Conservation (phyloP, 2,888 invertebrate genomes). For the Scaptomyza caliginosa region DNA sequence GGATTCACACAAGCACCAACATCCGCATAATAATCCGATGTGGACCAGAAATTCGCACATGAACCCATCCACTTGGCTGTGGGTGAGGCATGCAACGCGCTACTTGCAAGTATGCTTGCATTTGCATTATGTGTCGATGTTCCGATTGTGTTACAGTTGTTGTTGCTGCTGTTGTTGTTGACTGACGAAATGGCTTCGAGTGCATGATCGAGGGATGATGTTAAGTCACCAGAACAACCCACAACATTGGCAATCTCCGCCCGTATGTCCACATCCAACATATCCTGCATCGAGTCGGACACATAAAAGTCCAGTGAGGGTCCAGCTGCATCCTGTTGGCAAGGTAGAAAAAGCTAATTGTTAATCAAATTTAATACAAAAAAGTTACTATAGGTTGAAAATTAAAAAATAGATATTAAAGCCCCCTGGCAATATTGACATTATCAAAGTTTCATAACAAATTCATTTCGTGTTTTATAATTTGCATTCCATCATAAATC, state of each 20-base stretch:
- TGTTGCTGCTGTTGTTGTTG: conserved; percentile 60
- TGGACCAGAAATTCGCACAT: conserved; percentile 78
- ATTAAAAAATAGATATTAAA: too few relatives aligned
- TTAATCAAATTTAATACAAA: too few relatives aligned
- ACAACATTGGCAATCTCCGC: conserved; percentile 92
- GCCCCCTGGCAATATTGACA: background rate
- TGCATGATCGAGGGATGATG: conserved; percentile 84
- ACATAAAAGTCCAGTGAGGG: conserved; percentile 87
- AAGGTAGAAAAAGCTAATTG: conserved; percentile 19
- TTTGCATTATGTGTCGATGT: conserved; percentile 56
- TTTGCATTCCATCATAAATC: background rate
- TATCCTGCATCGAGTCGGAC: conserved; percentile 92
- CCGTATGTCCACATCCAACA: conserved; percentile 95
- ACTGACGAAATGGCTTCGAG: conserved; percentile 81
- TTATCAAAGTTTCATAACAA: background rate
- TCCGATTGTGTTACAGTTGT: conserved; percentile 20
- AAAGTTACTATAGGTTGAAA: too few relatives aligned
- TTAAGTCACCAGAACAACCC: conserved; percentile 89
- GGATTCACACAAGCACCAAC: conserved; percentile 91
- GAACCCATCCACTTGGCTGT: conserved; percentile 75
- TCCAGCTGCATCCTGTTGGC: conserved; percentile 86
- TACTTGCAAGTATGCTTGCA: conserved; percentile 63
- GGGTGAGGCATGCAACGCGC: conserved; percentile 64
- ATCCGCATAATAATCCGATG: conserved; percentile 88
- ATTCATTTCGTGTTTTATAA: background rate